A percentile compares a stretch with the other conserved stretches of the same genome.
Evolutionary conservation across 2,113 vertebrate genomes (phyloP).

Genomic region (Progne subis): DNA sequence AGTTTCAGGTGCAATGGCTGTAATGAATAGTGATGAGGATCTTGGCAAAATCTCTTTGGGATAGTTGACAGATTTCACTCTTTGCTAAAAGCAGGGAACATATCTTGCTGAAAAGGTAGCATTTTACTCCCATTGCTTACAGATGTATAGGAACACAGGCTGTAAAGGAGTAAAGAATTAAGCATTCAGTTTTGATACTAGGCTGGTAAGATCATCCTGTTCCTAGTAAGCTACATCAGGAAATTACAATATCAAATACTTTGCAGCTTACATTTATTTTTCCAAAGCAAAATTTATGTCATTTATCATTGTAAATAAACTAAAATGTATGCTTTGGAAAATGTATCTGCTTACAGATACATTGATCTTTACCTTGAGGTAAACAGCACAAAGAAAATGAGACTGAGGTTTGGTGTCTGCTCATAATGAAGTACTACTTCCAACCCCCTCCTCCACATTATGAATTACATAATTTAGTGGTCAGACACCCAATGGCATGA

Average conservation of each 20-base stretch:
- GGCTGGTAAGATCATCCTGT: neutral
- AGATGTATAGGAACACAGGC: neutral
- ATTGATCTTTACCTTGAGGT: neutral
- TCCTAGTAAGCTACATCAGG: neutral
- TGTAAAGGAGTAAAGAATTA: neutral
- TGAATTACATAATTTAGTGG: neutral
- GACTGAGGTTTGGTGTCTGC: neutral
- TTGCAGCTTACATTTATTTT: neutral
- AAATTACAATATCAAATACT: neutral
- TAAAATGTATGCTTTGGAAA: too few species aligned
- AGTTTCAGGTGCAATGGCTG: neutral
- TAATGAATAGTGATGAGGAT: neutral
- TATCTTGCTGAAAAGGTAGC: neutral
- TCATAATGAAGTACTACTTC: neutral
- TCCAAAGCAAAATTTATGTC: neutral
- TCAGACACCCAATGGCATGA: neutral
- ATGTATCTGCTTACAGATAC: neutral
- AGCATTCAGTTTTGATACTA: neutral
- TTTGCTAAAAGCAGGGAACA: neutral
- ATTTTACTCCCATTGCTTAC: neutral
- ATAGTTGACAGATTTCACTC: neutral
- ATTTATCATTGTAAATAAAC: too few species aligned
- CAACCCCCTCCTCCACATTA: neutral
- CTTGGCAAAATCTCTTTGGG: neutral
- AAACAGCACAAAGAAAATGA: neutral